Base-by-base conservation (phyloP, 2,888 invertebrate species). In the Ferdinandea cuprea region DNA sequence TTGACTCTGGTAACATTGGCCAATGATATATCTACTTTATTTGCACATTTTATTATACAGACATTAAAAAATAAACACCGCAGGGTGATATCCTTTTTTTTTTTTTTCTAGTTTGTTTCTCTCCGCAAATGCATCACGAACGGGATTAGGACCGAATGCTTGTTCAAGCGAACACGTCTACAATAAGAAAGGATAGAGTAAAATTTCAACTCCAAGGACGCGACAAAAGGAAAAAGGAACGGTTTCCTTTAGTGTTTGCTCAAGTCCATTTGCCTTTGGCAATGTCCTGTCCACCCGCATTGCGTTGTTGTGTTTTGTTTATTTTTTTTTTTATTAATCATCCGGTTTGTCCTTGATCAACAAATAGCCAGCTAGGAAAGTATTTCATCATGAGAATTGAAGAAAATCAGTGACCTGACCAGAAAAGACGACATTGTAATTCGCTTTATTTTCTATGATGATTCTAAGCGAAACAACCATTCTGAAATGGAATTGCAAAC, bases 341-440 rank as follows among this genome's bases (percentile, higher is more conserved):
- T 32, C 25, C 54, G 21, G 42, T 44, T 19, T 21, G 32, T 25
- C 54, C 32, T 54, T 54, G 37, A 63, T 73, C 73, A 63, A 72
- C 44, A 44, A 44, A 30, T 44, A 25, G 44, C 15, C 15, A 52
- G 17, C 28, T 2, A 52, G 13, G 54, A n/a, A 35, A 46, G 15
- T 46, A 35, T 58, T 69, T 69, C 17, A 73, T 63, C 46, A 32
- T 48, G 44, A 11, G 17, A 44, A 17, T 17, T 44, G 19, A 15
- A 59, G 37, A 40, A 40, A 46, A 42, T 65, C 76, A 52, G 17
- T 69, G 74, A 44, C 80, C 69, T 69, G 74, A 44, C 80, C 69
- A 71, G 68, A 68, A 68, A 66, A 32, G 54, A 72, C 59, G n/a
- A 37, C 37, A 52, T 37, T 13, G 30, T 66, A 37, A 32, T 54